A percentile compares a stretch with the other conserved stretches of the same genome.
Evolutionary conservation across 2,797 vertebrate species (phyloP).

Genomic region (Lophius americanus): DNA sequence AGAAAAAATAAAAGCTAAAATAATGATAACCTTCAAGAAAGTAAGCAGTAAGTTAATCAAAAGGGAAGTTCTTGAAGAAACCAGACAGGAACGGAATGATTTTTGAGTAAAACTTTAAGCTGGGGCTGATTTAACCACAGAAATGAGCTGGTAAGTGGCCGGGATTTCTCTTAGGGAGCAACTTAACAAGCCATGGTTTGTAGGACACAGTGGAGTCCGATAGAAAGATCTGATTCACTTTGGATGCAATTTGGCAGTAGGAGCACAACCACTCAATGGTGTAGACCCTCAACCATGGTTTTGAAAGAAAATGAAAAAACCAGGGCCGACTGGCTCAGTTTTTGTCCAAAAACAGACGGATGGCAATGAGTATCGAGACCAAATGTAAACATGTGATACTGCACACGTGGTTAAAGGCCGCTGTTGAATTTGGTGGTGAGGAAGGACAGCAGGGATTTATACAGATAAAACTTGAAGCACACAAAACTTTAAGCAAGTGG

Average conservation of each 20-base stretch:
- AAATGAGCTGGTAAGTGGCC: conserved; percentile 25
- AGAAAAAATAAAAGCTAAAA: neutral
- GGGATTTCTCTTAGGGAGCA: conserved; percentile 18
- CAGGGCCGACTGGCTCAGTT: neutral
- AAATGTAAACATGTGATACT: conserved; percentile 9
- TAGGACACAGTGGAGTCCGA: conserved; percentile 34
- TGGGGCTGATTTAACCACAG: conserved; percentile 18
- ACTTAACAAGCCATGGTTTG: conserved; percentile 32
- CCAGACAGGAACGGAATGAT: neutral
- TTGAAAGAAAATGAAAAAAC: conserved; percentile 1
- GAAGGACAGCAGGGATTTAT: neutral
- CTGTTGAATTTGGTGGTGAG: neutral
- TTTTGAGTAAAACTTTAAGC: neutral
- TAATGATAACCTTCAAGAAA: neutral
- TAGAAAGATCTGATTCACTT: conserved; percentile 21
- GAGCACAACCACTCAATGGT: conserved; percentile 6
- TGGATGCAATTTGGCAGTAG: conserved; percentile 27
- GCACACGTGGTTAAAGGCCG: neutral
- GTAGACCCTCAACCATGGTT: conserved; percentile 17
- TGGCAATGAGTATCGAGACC: conserved; percentile 2
- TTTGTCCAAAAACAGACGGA: conserved; percentile 1
- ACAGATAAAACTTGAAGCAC: conserved; percentile 2
- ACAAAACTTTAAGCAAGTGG: neutral
- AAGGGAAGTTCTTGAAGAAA: neutral
- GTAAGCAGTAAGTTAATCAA: neutral